Percentiles rank a stretch among this genome's conserved stretches.
Conservation (phyloP, 2,888 invertebrate genomes). For the Drosophila demipolita region DNA sequence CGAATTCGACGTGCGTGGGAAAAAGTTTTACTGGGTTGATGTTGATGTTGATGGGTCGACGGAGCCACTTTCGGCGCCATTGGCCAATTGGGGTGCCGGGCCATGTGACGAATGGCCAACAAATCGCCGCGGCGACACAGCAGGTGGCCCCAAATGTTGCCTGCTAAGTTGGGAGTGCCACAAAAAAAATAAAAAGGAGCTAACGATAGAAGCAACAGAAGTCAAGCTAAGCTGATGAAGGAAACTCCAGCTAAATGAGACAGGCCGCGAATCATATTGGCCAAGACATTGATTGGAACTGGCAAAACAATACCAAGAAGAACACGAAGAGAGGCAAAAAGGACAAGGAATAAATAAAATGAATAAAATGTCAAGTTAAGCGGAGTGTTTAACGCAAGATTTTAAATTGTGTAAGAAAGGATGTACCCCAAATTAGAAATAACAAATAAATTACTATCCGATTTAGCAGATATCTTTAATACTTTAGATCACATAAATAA, state of each 20-base stretch:
- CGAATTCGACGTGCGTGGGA: slow-evolving; percentile 69
- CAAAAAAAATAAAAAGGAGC: background rate
- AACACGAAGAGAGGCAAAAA: background rate
- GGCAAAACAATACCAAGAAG: slow-evolving; percentile 8
- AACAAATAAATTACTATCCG: background rate
- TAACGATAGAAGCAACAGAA: slow-evolving; percentile 39
- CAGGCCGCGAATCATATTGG: slow-evolving; percentile 8
- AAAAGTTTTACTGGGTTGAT: slow-evolving; percentile 57
- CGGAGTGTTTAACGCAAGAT: background rate
- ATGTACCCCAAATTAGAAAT: background rate
- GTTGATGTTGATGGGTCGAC: slow-evolving; percentile 39
- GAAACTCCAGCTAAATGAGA: slow-evolving; percentile 45
- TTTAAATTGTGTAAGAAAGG: background rate
- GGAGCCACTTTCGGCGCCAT: slow-evolving; percentile 55
- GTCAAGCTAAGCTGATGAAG: slow-evolving; percentile 52
- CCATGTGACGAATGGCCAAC: slow-evolving; percentile 50
- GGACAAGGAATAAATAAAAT: background rate
- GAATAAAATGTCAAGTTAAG: background rate
- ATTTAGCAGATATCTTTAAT: background rate
- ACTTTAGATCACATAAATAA: background rate
- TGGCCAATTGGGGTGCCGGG: slow-evolving; percentile 33
- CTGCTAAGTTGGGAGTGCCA: background rate
- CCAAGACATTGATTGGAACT: slow-evolving; percentile 23
- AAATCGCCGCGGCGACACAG: slow-evolving; percentile 55
- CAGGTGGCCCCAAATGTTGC: slow-evolving; percentile 48